A percentile compares a stretch with the other conserved stretches of the same genome.
Evolutionary conservation across 2,113 vertebrate species (phyloP).

Genomic region (Proteles cristata): DNA sequence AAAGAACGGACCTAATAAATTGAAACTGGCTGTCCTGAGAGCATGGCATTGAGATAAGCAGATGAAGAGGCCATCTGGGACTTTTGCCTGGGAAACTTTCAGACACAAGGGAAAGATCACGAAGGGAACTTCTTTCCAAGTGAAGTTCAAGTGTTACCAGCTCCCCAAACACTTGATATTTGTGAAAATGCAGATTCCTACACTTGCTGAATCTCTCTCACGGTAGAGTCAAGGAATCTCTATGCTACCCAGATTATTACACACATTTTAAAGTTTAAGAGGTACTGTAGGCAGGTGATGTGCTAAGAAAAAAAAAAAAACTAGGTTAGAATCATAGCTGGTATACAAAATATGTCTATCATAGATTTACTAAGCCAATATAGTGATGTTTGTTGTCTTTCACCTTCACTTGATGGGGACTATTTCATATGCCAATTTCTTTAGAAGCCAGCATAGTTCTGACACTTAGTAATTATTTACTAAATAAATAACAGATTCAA

Average conservation of each 20-base stretch:
- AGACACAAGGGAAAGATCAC: background rate
- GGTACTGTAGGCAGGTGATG: background rate
- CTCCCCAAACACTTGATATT: background rate
- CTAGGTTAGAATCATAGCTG: background rate
- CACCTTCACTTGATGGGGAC: background rate
- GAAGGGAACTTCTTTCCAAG: background rate
- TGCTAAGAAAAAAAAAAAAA: background rate
- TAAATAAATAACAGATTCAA: background rate
- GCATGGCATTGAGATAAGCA: background rate
- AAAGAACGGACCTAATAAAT: background rate
- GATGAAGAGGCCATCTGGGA: fast-evolving
- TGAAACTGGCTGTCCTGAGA: background rate
- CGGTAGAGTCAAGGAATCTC: background rate
- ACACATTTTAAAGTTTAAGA: background rate
- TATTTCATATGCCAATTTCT: background rate
- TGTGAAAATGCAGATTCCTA: background rate
- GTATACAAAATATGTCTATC: background rate
- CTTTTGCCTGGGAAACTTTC: background rate
- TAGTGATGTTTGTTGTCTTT: background rate
- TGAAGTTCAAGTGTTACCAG: background rate
- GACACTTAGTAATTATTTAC: background rate
- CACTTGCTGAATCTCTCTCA: background rate
- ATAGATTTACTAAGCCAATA: background rate
- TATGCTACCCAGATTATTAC: background rate
- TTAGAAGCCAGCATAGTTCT: background rate